Percentiles rank a stretch among this genome's conserved stretches.
Conservation (phyloP, 2,888 invertebrate species). For the Laothoe populi region DNA sequence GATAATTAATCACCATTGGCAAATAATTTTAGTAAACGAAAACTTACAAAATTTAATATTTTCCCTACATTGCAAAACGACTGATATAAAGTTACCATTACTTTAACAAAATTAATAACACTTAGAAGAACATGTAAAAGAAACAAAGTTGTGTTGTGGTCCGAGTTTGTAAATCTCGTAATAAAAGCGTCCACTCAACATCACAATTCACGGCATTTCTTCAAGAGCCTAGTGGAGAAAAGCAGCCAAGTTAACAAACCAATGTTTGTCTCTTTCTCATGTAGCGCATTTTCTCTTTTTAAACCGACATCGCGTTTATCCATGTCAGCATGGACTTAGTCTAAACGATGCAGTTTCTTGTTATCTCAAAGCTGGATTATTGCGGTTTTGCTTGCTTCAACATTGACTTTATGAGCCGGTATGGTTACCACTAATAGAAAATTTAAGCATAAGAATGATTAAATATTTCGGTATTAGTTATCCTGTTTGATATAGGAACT, state of each 20-base stretch:
- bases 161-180: slow-evolving; percentile 57
- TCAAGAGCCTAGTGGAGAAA: slow-evolving; percentile 46
- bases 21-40: too few relatives aligned
- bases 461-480: neutral
- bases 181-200: slow-evolving; percentile 60
- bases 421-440: slow-evolving; percentile 30
- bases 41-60: too few relatives aligned
- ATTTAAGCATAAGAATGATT: slow-evolving; percentile 23
- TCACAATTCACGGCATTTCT: slow-evolving; percentile 55
- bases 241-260: slow-evolving; percentile 47
- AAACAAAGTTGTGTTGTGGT: slow-evolving; percentile 39
- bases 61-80: neutral
- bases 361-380: slow-evolving; percentile 57
- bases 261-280: slow-evolving; percentile 52
- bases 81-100: neutral
- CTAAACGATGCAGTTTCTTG: slow-evolving; percentile 61
- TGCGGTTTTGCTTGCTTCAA: slow-evolving; percentile 49
- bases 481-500: neutral
- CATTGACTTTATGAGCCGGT: slow-evolving; percentile 25
- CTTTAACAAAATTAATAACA: slow-evolving; percentile 16
- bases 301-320: slow-evolving; percentile 45
- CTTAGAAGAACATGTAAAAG: slow-evolving; percentile 31
- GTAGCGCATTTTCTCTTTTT: slow-evolving; percentile 47
- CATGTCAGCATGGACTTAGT: slow-evolving; percentile 53
- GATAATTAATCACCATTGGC: too few relatives aligned